Conservation (phyloP, 2,888 invertebrate genomes). For the Yponomeuta malinellus region DNA sequence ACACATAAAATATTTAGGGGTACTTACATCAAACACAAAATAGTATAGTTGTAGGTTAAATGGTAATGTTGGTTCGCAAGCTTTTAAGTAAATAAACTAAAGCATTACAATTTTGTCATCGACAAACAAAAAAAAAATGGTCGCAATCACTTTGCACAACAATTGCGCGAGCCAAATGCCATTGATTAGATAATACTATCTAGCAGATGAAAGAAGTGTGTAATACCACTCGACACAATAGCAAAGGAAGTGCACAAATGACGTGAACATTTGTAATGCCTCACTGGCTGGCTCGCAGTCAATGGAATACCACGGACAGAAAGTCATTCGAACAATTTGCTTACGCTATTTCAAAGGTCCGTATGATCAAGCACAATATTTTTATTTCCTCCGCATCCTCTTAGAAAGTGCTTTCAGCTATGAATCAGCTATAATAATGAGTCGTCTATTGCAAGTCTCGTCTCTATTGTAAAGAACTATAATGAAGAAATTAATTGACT, state of each 20-base stretch:
- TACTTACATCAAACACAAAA: too few species aligned
- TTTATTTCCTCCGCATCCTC: conserved; percentile 10
- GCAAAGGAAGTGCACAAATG: conserved; percentile 1
- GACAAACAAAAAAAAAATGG: neutral
- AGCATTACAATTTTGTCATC: neutral
- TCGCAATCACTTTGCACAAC: neutral
- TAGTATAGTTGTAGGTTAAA: too few species aligned
- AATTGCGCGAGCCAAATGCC: neutral
- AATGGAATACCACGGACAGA: neutral
- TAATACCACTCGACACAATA: neutral
- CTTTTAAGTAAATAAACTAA: neutral
- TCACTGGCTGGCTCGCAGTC: neutral
- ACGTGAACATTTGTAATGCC: conserved; percentile 1
- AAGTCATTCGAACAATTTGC: neutral
- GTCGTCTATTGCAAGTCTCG: conserved; percentile 21
- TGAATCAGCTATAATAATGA: conserved; percentile 39
- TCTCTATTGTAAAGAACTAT: conserved; percentile 13
- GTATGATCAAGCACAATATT: conserved; percentile 7
- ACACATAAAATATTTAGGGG: too few species aligned
- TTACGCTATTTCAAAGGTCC: neutral
- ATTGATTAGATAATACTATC: conserved; percentile 10
- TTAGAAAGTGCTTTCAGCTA: conserved; percentile 17
- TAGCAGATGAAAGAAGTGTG: neutral
- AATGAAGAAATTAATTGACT: conserved; percentile 41
- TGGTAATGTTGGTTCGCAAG: too few species aligned